Percentiles rank a stretch among this genome's conserved stretches.
These are phyloP conservation scores for Pectinophora gossypiella DNA, from an alignment of 1,140 invertebrate genomes.

Conservation along the genomic window DNA sequence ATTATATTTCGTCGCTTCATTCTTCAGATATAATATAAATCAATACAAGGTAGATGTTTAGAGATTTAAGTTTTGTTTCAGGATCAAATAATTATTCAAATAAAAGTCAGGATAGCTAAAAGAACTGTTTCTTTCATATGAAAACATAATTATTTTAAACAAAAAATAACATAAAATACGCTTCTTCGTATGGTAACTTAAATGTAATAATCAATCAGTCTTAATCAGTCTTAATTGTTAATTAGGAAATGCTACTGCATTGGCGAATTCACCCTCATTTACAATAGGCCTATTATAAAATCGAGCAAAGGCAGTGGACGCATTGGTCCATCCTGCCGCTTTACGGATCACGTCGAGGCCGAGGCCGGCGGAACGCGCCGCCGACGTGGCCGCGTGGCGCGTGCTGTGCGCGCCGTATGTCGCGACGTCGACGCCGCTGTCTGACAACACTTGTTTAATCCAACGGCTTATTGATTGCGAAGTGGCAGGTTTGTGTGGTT, in stretches of 20 bases:
- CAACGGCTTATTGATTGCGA: slow-evolving; percentile 25
- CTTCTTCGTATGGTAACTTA: neutral
- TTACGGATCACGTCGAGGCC: slow-evolving; percentile 22
- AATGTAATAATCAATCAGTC: neutral
- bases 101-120: neutral
- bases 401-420: slow-evolving; percentile 17
- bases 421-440: slow-evolving; percentile 16
- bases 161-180: neutral
- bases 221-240: neutral
- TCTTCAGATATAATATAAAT: neutral
- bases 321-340: slow-evolving; percentile 28
- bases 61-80: neutral
- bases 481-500: slow-evolving; percentile 16
- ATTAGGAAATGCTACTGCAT: neutral
- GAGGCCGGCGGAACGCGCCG: slow-evolving; percentile 20
- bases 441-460: slow-evolving; percentile 10
- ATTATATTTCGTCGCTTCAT: slow-evolving; percentile 2
- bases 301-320: slow-evolving; percentile 25
- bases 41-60: neutral
- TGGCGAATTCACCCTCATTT: neutral
- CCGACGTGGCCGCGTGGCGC: slow-evolving; percentile 24
- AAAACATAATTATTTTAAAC: neutral
- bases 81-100: neutral
- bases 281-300: slow-evolving; percentile 31
- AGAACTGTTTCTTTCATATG: neutral